Conservation (phyloP, 2,113 vertebrate species). For the Melanerpes formicivorus region DNA sequence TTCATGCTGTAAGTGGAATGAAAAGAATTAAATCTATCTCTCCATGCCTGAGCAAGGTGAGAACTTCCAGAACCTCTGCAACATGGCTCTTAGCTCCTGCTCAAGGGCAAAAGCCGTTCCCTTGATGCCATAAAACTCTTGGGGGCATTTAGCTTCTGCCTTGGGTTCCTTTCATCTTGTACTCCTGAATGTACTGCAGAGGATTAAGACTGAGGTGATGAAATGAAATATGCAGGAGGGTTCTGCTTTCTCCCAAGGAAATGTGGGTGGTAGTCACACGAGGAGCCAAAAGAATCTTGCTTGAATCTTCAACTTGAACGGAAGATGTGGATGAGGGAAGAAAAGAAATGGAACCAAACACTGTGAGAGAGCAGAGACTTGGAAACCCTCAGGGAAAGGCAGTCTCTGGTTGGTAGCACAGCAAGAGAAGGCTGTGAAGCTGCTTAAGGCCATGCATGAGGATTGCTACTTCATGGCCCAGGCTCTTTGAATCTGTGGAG, state of each 20-base stretch:
- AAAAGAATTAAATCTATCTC: background rate
- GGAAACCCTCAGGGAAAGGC: background rate
- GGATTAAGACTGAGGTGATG: background rate
- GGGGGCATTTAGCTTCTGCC: background rate
- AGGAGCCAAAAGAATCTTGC: background rate
- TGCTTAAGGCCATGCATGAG: background rate
- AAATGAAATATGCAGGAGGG: background rate
- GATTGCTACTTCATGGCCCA: background rate
- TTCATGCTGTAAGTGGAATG: background rate
- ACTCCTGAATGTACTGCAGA: background rate
- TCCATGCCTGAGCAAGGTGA: background rate
- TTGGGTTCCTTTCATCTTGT: background rate
- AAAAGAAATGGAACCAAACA: background rate
- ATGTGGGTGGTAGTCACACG: background rate
- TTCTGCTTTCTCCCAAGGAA: background rate
- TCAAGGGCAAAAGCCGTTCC: background rate
- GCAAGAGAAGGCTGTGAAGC: background rate
- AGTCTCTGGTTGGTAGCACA: background rate
- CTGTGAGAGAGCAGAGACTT: background rate
- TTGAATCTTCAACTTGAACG: background rate
- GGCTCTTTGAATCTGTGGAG: background rate
- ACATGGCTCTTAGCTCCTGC: background rate
- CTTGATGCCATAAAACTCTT: background rate
- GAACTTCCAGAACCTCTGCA: background rate
- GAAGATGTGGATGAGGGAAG: background rate